Evolutionary conservation across 2,113 vertebrate genomes (phyloP), one percentile per base, ranked within the genome.

Genomic region (Balaeniceps rex): DNA sequence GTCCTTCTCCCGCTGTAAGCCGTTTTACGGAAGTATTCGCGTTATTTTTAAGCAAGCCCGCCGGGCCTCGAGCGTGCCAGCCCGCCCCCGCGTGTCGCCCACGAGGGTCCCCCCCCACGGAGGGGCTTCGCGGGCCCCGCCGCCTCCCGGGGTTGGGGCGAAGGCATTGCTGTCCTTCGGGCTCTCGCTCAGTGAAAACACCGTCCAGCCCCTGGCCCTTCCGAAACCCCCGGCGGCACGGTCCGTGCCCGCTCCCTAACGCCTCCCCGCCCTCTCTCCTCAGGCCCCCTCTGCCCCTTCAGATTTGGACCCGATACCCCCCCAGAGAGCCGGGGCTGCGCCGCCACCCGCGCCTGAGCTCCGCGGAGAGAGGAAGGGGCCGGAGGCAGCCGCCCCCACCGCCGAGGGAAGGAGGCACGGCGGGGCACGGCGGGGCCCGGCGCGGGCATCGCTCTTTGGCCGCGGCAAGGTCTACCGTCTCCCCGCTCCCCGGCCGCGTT

Each of bases 361-460:
- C 64, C 5, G 12, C 19, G 3, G n/a, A 21, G 42, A 69, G 29
- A 47, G 14, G 8, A 16, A 19, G 18, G 25, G 26, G 10, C 44
- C 14, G 2, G n/a, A 34, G 34, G 49, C 42, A 33, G 51, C 17
- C 19, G 21, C 5, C 4, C 19, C 18, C 2, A 7, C 31, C 25
- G 14, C 19, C 8, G 3, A 42, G 47, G 47, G 31, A n/a, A n/a
- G n/a, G n/a, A n/a, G 40, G 40, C 40, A 40, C 40, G 40, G 29
- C 29, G 40, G 19, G 7, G 22, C 46, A 17, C 11, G 2, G 47
- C 6, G 2, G 24, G 44, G 16, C 33, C 44, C 3, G 6, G 44
- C 0, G 0, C 8, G 2, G 31, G 7, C 42, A 36, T 9, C 10
- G 8, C 18, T n/a, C n/a, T n/a, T n/a, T n/a, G n/a, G n/a, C n/a